Evolutionary conservation across 1,140 invertebrate species (phyloP).

Genomic region (Rhizoglyphus robini): DNA sequence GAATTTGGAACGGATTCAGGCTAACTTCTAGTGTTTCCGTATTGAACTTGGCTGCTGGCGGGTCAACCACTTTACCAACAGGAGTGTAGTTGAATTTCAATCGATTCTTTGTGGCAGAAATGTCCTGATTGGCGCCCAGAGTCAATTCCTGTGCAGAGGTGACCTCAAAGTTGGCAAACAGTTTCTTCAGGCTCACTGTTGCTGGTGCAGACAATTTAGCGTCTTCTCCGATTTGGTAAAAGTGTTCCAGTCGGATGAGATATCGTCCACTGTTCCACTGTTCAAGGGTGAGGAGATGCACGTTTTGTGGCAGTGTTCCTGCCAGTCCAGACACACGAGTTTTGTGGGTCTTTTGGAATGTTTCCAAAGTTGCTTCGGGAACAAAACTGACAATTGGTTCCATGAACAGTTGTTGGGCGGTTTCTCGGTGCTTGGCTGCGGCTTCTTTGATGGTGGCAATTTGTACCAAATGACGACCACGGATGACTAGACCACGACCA

Average conservation of each 20-base stretch:
- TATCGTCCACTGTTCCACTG: conserved; percentile 54
- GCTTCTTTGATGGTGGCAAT: conserved; percentile 29
- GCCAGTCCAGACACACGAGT: conserved; percentile 36
- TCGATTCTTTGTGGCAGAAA: conserved; percentile 26
- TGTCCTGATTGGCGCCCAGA: conserved; percentile 51
- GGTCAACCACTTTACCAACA: not conserved
- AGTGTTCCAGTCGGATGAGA: conserved; percentile 74
- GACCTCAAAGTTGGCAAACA: conserved; percentile 46
- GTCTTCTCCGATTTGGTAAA: conserved; percentile 58
- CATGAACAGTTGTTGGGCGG: conserved; percentile 37
- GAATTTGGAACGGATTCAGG: conserved; percentile 46
- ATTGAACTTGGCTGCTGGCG: not conserved
- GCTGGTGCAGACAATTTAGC: conserved; percentile 40
- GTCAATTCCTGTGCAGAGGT: conserved; percentile 47
- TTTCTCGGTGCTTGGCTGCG: conserved; percentile 33
- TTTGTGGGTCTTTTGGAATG: conserved; percentile 30
- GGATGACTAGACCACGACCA: conserved; percentile 57
- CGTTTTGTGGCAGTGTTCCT: conserved; percentile 50
- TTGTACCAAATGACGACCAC: conserved; percentile 50
- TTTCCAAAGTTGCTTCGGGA: not conserved
- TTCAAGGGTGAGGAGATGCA: conserved; percentile 73
- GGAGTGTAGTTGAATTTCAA: conserved; percentile 22
- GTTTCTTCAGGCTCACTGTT: conserved; percentile 34
- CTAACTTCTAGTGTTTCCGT: conserved; percentile 30
- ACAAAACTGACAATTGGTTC: conserved; percentile 35